Evolutionary conservation across 64 coral and sea anemone genomes (phyloP), one percentile per base, ranked within the genome.

Genomic region (Stichodactyla mertensii): DNA sequence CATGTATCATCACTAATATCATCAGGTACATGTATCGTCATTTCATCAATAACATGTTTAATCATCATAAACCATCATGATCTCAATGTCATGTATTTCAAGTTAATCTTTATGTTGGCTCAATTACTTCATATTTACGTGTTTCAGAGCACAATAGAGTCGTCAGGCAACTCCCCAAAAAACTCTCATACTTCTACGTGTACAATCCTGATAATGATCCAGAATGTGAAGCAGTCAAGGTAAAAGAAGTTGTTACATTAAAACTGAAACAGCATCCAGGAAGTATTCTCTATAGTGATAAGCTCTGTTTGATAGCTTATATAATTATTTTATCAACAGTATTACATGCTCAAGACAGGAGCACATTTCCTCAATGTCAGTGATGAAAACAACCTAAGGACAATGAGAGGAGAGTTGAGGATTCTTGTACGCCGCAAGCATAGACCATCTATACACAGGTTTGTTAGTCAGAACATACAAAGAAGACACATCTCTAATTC

Each of bases 181-280:
- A 55, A 81, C 78, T 77, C 28, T 90, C 85, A 19, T 77, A 71
- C 26, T 90, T 90, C 27, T 90, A 23, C 64, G 83, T 86, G 10
- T 90, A 90, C 71, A 64, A 83, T 16, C 89, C 89, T 62, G 89
- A 90, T 28, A 55, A 55, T 27, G 89, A 90, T 70, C 31, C 54
- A 28, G 89, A 90, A 80, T 90, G 89, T 64, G 83, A 90, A 27
- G 83, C 89, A 61, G 83, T 90, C 4, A 90, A 90, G 89, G 89
- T 88, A 67, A 62, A 67, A 62, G 11, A 16, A 80, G 5, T 51
- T 52, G 1, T 14, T 80, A 80, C 22, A 9, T 15, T 58, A 58
- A 18, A 64, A 64, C 9, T 59, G 57, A 10, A 64, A 64, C 61
- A 45, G 36, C 36, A 45, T 45, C 36, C 36, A 45, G 36, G 36